Conservation (phyloP, 2,888 invertebrate species). For the Pycnomerus fuliginosus region DNA sequence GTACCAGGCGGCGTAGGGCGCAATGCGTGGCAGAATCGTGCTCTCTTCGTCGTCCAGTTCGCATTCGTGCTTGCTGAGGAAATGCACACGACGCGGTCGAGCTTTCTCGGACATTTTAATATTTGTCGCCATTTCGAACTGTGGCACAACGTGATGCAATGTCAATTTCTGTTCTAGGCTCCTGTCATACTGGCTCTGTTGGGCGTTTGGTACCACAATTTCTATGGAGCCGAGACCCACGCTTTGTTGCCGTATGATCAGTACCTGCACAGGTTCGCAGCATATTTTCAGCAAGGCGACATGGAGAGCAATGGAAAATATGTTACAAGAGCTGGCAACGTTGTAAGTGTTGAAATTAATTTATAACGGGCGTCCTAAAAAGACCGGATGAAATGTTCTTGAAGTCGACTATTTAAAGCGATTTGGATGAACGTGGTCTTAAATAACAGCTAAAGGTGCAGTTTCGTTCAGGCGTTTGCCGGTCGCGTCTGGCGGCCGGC, state of each 20-base stretch:
- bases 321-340: conserved; percentile 70
- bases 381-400: too few species aligned
- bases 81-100: background rate
- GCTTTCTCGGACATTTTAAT: background rate
- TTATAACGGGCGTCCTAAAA: too few species aligned
- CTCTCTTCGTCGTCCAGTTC: conserved; percentile 3
- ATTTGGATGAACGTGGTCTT: too few species aligned
- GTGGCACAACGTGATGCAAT: background rate
- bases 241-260: conserved; percentile 98
- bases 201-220: conserved; percentile 93
- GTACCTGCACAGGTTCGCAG: conserved; percentile 97
- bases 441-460: too few species aligned
- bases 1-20: conserved; percentile 4
- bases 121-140: conserved; percentile 2
- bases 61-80: conserved; percentile 3
- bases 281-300: conserved; percentile 99
- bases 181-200: conserved; percentile 91
- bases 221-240: conserved; percentile 93
- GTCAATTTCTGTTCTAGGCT: conserved; percentile 65
- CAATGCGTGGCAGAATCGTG: conserved; percentile 1
- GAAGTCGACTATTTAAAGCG: too few species aligned
- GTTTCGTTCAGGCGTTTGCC: too few species aligned
- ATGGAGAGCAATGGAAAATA: conserved; percentile 99
- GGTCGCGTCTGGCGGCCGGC: too few species aligned
- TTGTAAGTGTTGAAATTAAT: conserved; percentile 53